Evolutionary conservation across 1,140 invertebrate species (phyloP).

Genomic region (Delia radicum): DNA sequence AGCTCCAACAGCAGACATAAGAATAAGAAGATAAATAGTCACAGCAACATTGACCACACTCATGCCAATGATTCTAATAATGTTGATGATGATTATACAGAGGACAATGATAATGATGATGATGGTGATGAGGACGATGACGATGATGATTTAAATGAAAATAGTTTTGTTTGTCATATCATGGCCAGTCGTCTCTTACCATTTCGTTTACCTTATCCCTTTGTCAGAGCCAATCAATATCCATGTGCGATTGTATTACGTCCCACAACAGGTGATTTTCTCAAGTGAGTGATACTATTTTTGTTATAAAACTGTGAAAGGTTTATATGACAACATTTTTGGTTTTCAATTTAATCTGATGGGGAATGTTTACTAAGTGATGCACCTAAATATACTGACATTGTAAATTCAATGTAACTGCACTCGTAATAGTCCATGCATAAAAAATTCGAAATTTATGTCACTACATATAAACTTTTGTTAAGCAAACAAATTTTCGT

Average conservation of each 20-base stretch:
- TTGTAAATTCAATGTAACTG: too few relatives aligned
- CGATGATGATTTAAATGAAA: conserved; percentile 2
- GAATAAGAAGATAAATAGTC: background rate
- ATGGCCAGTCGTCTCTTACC: conserved; percentile 59
- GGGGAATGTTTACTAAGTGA: too few relatives aligned
- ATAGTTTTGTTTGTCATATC: background rate
- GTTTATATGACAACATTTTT: background rate
- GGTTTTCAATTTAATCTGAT: background rate
- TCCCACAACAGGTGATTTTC: conserved; percentile 77
- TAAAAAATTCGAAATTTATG: too few relatives aligned
- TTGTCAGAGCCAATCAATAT: conserved; percentile 71
- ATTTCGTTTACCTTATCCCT: conserved; percentile 77
- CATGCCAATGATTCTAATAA: background rate
- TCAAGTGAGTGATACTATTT: conserved; percentile 68
- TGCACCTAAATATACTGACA: too few relatives aligned
- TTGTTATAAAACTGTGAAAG: too few relatives aligned
- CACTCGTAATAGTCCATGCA: too few relatives aligned
- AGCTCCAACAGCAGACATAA: background rate
- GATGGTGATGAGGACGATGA: background rate
- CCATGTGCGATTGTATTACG: conserved; percentile 75
- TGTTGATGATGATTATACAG: background rate
- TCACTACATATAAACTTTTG: too few relatives aligned
- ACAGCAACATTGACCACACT: background rate
- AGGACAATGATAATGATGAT: background rate
- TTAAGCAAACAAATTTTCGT: too few relatives aligned